Base-by-base conservation (phyloP, 1,140 invertebrate genomes). In the Periplaneta americana region DNA sequence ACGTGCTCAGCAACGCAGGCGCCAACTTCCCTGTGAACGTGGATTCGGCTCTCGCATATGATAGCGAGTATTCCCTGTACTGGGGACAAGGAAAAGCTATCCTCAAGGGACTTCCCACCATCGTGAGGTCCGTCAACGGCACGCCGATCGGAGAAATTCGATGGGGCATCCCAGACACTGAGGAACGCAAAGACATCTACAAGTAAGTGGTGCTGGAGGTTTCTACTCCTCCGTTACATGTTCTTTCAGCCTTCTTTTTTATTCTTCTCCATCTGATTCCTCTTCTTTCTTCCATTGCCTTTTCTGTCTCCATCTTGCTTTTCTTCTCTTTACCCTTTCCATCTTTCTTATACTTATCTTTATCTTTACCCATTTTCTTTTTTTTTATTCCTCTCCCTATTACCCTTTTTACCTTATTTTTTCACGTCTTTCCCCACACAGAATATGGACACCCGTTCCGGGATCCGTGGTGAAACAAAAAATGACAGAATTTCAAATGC, bases 81-180 rank as follows among this genome's bases (percentile, higher is more conserved):
- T 96, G 95, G 94, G 95, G 95, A 34, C 93, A 95, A 81, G 93
- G 93, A 1, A 92, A 94, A 82, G 94, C 92, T 0, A 92, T 95
- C 80, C 90, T 94, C 9, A 94, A 92, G 80, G 95, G 94, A 1
- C 86, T 96, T 77, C 92, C 92, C 80, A 95, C 94, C 15, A 92
- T 89, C 22, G 92, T 96, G 77, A 90, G 87, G 48, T 87, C 93
- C 81, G 88, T 88, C 31, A 92, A 94, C 83, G 91, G 90, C 6
- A 89, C 89, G 0, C 22, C 80, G 28, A 86, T 92, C 8, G 89
- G 91, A 0, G 89, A 92, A 82, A 91, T 94, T 79, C 89, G 91
- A 82, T 96, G 95, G 94, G 94, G 93, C 5, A 90, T 93, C 32
- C 90, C 90, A 33, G 90, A 91, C 48, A 88, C 87, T 1, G 89